Conservation (phyloP, 1,140 invertebrate genomes). For the Rhyzopertha dominica region DNA sequence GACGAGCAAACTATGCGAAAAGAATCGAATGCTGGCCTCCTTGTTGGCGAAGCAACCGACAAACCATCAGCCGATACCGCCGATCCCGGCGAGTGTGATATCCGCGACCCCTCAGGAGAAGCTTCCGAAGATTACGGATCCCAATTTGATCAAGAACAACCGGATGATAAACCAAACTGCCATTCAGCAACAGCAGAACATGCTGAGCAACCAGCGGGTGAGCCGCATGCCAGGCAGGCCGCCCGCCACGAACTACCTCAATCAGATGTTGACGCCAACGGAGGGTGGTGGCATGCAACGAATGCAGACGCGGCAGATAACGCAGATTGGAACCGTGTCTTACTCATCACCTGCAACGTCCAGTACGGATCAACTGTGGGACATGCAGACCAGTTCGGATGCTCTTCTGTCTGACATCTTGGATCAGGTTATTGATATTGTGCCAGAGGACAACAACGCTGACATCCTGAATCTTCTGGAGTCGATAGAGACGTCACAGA, state of each 20-base stretch:
- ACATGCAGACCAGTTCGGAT: slow-evolving; percentile 55
- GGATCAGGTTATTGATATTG: slow-evolving; percentile 78
- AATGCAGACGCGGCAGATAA: slow-evolving; percentile 22
- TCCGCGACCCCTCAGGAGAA: slow-evolving; percentile 61
- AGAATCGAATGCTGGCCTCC: slow-evolving; percentile 82
- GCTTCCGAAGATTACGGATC: slow-evolving; percentile 48
- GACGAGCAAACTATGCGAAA: slow-evolving; percentile 68
- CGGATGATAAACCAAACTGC: slow-evolving; percentile 26
- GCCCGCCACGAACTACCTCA: slow-evolving; percentile 37
- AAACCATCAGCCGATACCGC: slow-evolving; percentile 62
- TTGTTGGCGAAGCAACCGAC: slow-evolving; percentile 73
- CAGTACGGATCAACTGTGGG: slow-evolving; percentile 29
- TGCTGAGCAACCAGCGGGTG: slow-evolving; percentile 27
- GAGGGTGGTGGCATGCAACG: slow-evolving; percentile 25
- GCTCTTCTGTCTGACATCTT: slow-evolving; percentile 72
- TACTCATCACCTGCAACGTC: slow-evolving; percentile 30
- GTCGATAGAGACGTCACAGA: slow-evolving; percentile 43
- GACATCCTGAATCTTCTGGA: slow-evolving; percentile 51
- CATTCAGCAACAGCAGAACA: slow-evolving; percentile 31
- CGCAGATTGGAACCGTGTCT: slow-evolving; percentile 23
- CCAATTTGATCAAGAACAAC: slow-evolving; percentile 21
- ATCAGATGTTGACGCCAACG: slow-evolving; percentile 27
- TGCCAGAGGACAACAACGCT: slow-evolving; percentile 54
- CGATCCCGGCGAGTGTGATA: slow-evolving; percentile 60
- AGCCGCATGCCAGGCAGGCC: slow-evolving; percentile 18